Conservation (phyloP, 2,797 vertebrate genomes). For the Gallinago stenura region DNA sequence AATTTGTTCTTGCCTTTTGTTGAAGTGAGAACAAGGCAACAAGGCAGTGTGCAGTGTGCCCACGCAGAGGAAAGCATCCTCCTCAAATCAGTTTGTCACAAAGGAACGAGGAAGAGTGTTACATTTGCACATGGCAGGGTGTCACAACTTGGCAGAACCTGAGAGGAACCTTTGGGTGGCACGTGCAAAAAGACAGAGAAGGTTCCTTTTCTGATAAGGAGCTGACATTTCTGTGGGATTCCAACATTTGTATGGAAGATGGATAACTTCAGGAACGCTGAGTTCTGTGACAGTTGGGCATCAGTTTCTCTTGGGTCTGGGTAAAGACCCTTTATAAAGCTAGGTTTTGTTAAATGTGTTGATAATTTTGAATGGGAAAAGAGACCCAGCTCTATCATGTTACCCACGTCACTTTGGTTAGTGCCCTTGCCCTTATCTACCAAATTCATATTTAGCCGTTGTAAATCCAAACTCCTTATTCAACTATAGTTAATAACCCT, state of each 20-base stretch:
- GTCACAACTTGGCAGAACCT: neutral
- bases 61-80: accelerated
- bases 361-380: neutral
- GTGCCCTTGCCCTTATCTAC: neutral
- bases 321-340: neutral
- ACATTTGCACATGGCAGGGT: neutral
- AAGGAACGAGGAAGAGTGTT: neutral
- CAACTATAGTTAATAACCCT: neutral
- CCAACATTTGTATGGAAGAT: no score
- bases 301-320: neutral
- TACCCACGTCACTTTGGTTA: neutral
- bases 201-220: neutral
- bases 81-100: neutral
- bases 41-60: neutral
- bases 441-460: neutral
- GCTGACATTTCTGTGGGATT: neutral
- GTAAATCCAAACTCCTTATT: neutral
- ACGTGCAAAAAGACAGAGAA: neutral
- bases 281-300: neutral
- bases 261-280: neutral
- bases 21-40: neutral
- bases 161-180: neutral
- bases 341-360: neutral
- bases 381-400: neutral
- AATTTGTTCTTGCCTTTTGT: neutral